These are phyloP conservation scores for Sesia apiformis DNA, from an alignment of 2,888 invertebrate genomes.

Conservation along the genomic window DNA sequence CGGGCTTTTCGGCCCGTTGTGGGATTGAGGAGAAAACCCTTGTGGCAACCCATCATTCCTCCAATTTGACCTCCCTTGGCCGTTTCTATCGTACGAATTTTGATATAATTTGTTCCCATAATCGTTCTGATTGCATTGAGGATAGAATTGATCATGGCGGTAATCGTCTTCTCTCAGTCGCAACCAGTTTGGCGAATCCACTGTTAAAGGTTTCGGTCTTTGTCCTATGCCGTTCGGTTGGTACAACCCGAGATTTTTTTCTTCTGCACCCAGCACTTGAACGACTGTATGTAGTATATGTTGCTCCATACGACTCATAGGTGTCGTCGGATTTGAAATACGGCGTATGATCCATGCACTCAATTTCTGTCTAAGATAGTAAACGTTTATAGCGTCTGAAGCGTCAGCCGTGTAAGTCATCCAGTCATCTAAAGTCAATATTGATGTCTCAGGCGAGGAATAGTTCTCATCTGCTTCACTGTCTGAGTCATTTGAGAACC, in stretches of 20 bases:
- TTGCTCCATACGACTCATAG: slow-evolving; percentile 77
- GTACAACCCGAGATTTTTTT: slow-evolving; percentile 78
- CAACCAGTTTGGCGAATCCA: slow-evolving; percentile 68
- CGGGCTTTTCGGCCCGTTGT: slow-evolving; percentile 39
- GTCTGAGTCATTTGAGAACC: slow-evolving; percentile 60
- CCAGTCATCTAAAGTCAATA: slow-evolving; percentile 83
- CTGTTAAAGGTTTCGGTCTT: slow-evolving; percentile 79
- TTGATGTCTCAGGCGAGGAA: slow-evolving; percentile 46
- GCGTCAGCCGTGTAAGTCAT: slow-evolving; percentile 80
- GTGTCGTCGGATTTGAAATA: slow-evolving; percentile 74
- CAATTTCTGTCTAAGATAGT: slow-evolving; percentile 82
- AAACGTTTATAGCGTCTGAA: slow-evolving; percentile 77
- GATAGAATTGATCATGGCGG: slow-evolving; percentile 31
- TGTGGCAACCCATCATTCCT: slow-evolving; percentile 26
- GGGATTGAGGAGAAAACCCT: slow-evolving; percentile 37
- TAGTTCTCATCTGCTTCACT: slow-evolving; percentile 56
- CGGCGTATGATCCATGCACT: slow-evolving; percentile 79
- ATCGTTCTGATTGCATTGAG: slow-evolving; percentile 33
- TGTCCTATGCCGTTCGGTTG: slow-evolving; percentile 85
- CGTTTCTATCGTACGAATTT: slow-evolving; percentile 31
- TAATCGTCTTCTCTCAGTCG: slow-evolving; percentile 34
- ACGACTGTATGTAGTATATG: slow-evolving; percentile 79
- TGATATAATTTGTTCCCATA: slow-evolving; percentile 33
- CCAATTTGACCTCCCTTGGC: slow-evolving; percentile 31
- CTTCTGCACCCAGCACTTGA: slow-evolving; percentile 80